Evolutionary conservation across 2,113 vertebrate genomes (phyloP), one percentile per base, ranked within the genome.

Genomic region (Clarias macrocephalus): DNA sequence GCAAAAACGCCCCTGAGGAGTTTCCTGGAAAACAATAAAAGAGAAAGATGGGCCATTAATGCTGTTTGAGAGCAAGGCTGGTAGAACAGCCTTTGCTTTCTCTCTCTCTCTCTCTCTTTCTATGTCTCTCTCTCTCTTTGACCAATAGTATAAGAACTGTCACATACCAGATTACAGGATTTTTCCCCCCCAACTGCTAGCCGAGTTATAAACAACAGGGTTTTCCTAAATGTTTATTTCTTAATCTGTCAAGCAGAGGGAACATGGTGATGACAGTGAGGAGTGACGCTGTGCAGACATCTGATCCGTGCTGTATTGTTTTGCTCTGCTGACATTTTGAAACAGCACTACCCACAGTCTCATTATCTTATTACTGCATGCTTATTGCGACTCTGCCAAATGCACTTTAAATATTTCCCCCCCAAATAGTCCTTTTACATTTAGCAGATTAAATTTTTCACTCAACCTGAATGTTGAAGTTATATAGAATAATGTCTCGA

Each of bases 21-120:
- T 81, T 93, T 91, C 94, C 93, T 92, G 93, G 95, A 93, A 95
- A 93, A 94, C 94, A 92, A 93, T 94, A 92, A 93, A 92, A 92
- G 92, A 80, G 82, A 92, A 91, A 91, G 91, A 93, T 90, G 88
- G 92, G 89, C 93, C 91, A 94, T 95, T 95, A 90, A 90, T 89
- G 87, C 83, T 87, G 86, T 89, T 83, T 85, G 86, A 91, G 94
- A 93, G 92, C 93, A 92, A 94, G 92, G 91, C 92, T 91, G 91
- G 93, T 92, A 91, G 87, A 92, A 88, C 84, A 57, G 91, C 94
- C 93, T 94, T 89, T 65, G 84, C 79, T 68, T 57, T 59, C 66
- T 68, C 19, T 56, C 57, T 19, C 59, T 77, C 11, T 77, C 48
- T 52, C 30, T 56, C 85, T 80, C 28, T 79, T 28, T 48, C n/a